Percentiles rank a stretch among this genome's conserved stretches.
These are phyloP conservation scores for Megatriorchis doriae DNA, from an alignment of 2,113 vertebrate species.

Conservation along the genomic window DNA sequence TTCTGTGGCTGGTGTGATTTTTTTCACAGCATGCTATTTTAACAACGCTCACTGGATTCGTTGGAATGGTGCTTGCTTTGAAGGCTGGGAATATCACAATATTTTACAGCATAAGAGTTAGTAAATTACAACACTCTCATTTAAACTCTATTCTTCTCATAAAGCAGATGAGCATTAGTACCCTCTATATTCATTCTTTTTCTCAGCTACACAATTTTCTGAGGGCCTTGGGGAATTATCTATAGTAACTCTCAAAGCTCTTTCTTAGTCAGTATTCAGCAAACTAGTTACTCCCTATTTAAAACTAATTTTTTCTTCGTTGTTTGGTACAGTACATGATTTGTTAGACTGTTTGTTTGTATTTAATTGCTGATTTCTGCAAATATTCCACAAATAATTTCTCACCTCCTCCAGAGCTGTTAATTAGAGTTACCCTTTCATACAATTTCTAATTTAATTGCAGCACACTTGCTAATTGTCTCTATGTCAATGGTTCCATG, in stretches of 20 bases:
- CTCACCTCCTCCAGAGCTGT: constrained; percentile 22
- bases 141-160: background rate
- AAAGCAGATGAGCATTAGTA: background rate
- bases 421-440: constrained; percentile 49
- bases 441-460: constrained; percentile 46
- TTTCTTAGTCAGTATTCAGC: background rate
- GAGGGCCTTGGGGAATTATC: background rate
- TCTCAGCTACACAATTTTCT: background rate
- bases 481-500: background rate
- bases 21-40: background rate
- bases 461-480: constrained; percentile 5
- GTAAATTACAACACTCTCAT: background rate
- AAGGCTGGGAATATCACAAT: background rate
- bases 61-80: background rate
- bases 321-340: background rate
- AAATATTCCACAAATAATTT: constrained; percentile 2
- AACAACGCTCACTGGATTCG: background rate
- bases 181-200: background rate
- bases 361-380: constrained; percentile 31
- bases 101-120: background rate
- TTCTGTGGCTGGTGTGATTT: background rate
- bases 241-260: background rate
- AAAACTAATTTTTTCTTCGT: background rate
- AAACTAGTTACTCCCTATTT: background rate
- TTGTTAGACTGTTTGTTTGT: constrained; percentile 14